phyloP scores from a whole-genome alignment of 2,888 invertebrate genomes.

The Neoscelio sp. region DNA sequence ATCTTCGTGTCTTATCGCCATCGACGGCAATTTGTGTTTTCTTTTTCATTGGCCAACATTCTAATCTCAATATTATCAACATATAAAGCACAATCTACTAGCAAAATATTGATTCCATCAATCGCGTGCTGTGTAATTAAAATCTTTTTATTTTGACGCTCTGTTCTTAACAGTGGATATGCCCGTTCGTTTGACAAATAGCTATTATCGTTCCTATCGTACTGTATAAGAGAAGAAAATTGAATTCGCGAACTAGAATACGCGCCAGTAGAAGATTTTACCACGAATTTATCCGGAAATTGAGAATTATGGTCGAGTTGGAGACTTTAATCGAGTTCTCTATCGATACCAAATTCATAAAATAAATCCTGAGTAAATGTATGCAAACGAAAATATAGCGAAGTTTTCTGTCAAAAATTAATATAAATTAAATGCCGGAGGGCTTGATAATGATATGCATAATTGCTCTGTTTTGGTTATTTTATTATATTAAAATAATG shows the following conservation, averaged over 20 bases:
- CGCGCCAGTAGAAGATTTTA: slow-evolving; percentile 16
- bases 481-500: not conserved
- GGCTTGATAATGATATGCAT: not conserved
- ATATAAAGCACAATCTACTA: slow-evolving; percentile 40
- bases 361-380: slow-evolving; percentile 15
- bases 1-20: slow-evolving; percentile 60
- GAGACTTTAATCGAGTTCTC: slow-evolving; percentile 13
- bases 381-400: slow-evolving; percentile 11
- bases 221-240: slow-evolving; percentile 20
- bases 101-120: slow-evolving; percentile 38
- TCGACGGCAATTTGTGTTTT: slow-evolving; percentile 17
- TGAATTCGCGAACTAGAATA: slow-evolving; percentile 16
- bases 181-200: not conserved
- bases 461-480: not conserved
- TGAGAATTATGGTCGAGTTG: slow-evolving; percentile 14
- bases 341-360: slow-evolving; percentile 23
- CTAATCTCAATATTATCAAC: slow-evolving; percentile 38
- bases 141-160: not conserved
- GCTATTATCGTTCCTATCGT: slow-evolving; percentile 17
- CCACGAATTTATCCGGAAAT: slow-evolving; percentile 22
- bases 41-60: slow-evolving; percentile 19
- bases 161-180: not conserved
- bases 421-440: not conserved
- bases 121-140: slow-evolving; percentile 15
- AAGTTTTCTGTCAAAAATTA: slow-evolving; percentile 5